These are phyloP conservation scores for Lepidochitona cinerea DNA, from an alignment of 2,888 invertebrate genomes.

Conservation along the genomic window DNA sequence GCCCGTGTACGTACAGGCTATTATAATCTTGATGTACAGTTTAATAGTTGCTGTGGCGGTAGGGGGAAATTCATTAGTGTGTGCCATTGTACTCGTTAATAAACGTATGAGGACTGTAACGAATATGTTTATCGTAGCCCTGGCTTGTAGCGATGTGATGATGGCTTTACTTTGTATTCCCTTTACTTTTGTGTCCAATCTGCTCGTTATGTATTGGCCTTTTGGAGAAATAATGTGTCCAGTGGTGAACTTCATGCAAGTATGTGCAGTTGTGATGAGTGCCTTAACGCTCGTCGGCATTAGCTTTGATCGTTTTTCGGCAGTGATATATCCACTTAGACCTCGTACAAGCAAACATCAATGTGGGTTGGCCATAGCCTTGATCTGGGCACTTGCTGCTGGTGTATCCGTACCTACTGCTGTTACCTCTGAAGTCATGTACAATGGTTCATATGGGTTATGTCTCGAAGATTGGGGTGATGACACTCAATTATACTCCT, in stretches of 20 bases:
- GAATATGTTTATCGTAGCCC: constrained; percentile 76
- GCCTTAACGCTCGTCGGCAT: constrained; percentile 93
- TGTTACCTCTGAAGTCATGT: constrained; percentile 76
- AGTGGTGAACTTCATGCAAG: constrained; percentile 85
- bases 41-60: constrained; percentile 70
- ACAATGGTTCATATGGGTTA: constrained; percentile 34
- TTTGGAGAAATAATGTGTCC: constrained; percentile 88
- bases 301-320: constrained; percentile 90
- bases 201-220: constrained; percentile 88
- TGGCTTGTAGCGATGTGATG: constrained; percentile 71
- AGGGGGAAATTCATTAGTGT: constrained; percentile 77
- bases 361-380: constrained; percentile 79
- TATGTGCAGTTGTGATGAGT: constrained; percentile 77
- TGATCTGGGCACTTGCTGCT: constrained; percentile 84
- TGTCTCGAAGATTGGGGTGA: constrained; percentile 45
- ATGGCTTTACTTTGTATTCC: constrained; percentile 72
- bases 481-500: constrained; percentile 72
- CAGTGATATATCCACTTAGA: constrained; percentile 89
- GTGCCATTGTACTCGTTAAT: constrained; percentile 87
- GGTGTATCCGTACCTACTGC: constrained; percentile 87
- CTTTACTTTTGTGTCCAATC: constrained; percentile 79
- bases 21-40: constrained; percentile 71
- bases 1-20: constrained; percentile 57
- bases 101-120: constrained; percentile 93
- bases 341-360: constrained; percentile 84